Conservation (phyloP, 2,113 vertebrate species). For the Nipponia nippon region DNA sequence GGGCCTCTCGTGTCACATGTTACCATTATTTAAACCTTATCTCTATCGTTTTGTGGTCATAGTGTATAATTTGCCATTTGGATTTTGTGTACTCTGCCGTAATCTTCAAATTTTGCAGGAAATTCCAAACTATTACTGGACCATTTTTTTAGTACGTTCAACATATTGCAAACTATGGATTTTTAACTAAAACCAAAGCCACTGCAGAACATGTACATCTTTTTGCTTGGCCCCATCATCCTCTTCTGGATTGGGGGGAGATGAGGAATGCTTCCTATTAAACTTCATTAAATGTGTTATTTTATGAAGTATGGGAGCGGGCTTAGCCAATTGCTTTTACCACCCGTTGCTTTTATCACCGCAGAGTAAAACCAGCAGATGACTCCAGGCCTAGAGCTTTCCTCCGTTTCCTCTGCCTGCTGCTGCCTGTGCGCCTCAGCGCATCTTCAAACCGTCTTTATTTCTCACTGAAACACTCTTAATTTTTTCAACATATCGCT, state of each 20-base stretch:
- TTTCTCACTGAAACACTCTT: neutral
- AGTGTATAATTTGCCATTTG: slow-evolving; percentile 65
- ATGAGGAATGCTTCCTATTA: neutral
- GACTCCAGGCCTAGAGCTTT: neutral
- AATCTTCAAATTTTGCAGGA: slow-evolving; percentile 50
- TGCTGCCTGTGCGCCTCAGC: neutral
- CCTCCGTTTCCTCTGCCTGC: neutral
- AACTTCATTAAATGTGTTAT: neutral
- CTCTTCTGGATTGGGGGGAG: neutral
- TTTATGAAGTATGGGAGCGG: neutral
- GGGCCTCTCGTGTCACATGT: neutral
- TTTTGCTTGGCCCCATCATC: neutral
- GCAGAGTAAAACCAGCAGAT: neutral
- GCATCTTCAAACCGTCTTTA: neutral
- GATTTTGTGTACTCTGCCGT: slow-evolving; percentile 34
- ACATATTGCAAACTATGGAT: neutral
- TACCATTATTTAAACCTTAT: slow-evolving; percentile 50
- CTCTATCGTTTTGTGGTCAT: slow-evolving; percentile 30
- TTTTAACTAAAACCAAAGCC: slow-evolving; percentile 21
- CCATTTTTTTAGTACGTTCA: neutral
- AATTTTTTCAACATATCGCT: neutral
- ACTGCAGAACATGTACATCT: neutral
- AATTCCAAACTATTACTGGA: slow-evolving; percentile 49
- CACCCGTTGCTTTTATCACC: neutral
- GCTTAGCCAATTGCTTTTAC: neutral